Evolutionary conservation across 2,888 invertebrate species (phyloP), one percentile per base, ranked within the genome.

Genomic region (Melanophora roralis): DNA sequence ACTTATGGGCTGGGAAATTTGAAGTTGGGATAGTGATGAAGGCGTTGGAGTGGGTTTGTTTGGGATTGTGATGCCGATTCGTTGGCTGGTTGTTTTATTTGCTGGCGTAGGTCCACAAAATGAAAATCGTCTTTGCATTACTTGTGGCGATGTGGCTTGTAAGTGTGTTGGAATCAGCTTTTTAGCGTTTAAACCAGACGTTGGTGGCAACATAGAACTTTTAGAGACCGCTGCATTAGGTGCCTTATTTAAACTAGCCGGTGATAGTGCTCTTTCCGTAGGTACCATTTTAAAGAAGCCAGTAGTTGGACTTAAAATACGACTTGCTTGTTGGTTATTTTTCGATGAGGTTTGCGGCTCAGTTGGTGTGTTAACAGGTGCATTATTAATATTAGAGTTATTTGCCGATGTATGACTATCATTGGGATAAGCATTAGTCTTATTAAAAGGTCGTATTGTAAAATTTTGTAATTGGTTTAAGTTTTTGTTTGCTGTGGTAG

Each of bases 121-220:
- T 0, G 80, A 80, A 23, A 68, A 80, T 23, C 80, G 80, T n/a
- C 80, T 57, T 57, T 73, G 76, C 11, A 62, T 21, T 3, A 72
- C 9, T 12, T 34, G 40, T 1, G 59, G n/a, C 14, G 21, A 40
- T 40, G n/a, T 62, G 6, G 14, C 55, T 12, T 47, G 64, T 2
- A 36, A 1, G 9, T 62, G 78, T 1, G 60, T 14, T 7, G n/a
- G 8, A 4, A 40, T 23, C 9, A 14, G 11, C 64, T 43, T 47
- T 74, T 67, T 3, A 43, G 11, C 3, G 32, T 6, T 12, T 36
- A 8, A 34, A 5, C 55, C 2, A 9, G 19, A 34, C 3, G 1
- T 38, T 2, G 79, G 72, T 40, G 80, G 72, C 49, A 72, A n/a
- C 80, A 76, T 80, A 0, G 67, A 8, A 49, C 1, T 51, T n/a